A percentile compares a stretch with the other conserved stretches of the same genome.
Conservation (phyloP, 1,140 invertebrate genomes). For the Nylanderia fulva region DNA sequence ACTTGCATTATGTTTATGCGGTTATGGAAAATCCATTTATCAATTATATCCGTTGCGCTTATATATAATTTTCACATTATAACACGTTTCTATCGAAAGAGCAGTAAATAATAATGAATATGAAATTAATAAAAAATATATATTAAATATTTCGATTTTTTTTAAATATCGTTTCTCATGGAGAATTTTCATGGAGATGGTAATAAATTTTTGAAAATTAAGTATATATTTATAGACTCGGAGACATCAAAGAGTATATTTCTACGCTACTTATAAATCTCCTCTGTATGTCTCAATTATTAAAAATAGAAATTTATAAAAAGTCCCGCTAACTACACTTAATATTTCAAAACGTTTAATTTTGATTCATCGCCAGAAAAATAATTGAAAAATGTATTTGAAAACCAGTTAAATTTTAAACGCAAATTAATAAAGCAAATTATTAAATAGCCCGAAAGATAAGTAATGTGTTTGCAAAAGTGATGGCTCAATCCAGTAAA, state of each 20-base stretch:
- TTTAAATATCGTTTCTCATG: no score
- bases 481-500: slow-evolving; percentile 23
- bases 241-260: no score
- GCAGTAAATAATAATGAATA: background rate
- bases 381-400: background rate
- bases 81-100: background rate
- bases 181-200: no score
- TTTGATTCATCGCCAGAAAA: background rate
- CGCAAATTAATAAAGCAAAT: slow-evolving; percentile 28
- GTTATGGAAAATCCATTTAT: slow-evolving; percentile 10
- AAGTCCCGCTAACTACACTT: background rate
- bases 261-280: background rate
- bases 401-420: slow-evolving; percentile 16
- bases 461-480: slow-evolving; percentile 42
- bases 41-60: background rate
- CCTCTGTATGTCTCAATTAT: background rate
- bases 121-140: background rate
- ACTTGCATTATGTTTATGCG: slow-evolving; percentile 17
- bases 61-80: background rate
- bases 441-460: slow-evolving; percentile 50
- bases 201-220: no score
- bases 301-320: background rate
- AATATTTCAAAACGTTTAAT: background rate
- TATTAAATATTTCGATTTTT: background rate
- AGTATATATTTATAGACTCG: no score